phyloP scores from a whole-genome alignment of 2,888 invertebrate species.

The Caenorhabditis sp. region DNA sequence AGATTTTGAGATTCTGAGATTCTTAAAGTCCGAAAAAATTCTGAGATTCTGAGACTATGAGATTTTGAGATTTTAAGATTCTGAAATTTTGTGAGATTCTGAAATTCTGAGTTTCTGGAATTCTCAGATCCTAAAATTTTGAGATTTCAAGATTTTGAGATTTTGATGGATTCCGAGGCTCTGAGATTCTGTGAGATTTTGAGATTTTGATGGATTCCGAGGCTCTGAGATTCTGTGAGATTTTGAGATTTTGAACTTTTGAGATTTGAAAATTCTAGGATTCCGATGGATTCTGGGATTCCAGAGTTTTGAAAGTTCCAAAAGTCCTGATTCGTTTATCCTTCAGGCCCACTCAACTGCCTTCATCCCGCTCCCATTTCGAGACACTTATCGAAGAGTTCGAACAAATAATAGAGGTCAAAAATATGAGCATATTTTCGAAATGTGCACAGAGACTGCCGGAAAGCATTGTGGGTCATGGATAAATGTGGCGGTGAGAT shows the following conservation, averaged over 20 bases:
- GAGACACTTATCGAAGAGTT: slow-evolving; percentile 10
- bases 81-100: no score
- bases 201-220: no score
- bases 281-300: no score
- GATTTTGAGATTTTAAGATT: no score
- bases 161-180: no score
- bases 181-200: no score
- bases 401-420: neutral
- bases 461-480: neutral
- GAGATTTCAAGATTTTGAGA: neutral
- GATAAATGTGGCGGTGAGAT: slow-evolving; percentile 1
- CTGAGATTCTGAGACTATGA: neutral
- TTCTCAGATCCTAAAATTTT: no score
- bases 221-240: no score
- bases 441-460: neutral
- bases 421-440: slow-evolving; percentile 6
- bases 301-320: neutral
- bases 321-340: neutral
- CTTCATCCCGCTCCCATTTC: slow-evolving; percentile 3
- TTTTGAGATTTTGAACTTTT: no score
- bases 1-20: no score
- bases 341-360: neutral
- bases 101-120: no score
- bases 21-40: neutral
- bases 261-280: no score